Conservation (phyloP, 2,888 invertebrate genomes). For the Merodon equestris region DNA sequence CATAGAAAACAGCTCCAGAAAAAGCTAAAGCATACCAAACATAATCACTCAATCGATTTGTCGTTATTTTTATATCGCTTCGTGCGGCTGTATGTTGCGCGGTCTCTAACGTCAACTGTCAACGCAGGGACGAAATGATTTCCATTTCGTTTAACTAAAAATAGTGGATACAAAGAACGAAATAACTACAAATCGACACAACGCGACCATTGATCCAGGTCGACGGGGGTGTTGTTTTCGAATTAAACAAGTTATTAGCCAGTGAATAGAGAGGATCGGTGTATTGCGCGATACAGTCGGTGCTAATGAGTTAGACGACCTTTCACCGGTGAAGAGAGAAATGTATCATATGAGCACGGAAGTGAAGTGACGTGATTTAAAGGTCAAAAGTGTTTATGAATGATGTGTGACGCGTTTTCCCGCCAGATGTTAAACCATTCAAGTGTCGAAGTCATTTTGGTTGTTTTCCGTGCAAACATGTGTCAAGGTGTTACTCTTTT, state of each 20-base stretch:
- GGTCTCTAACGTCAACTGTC: constrained; percentile 10
- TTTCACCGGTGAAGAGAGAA: neutral
- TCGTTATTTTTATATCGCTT: constrained; percentile 13
- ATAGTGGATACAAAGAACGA: neutral
- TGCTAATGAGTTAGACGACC: constrained; percentile 14
- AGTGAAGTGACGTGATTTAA: too few relatives aligned
- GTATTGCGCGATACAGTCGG: neutral
- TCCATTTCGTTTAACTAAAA: constrained; percentile 1
- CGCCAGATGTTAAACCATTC: too few relatives aligned
- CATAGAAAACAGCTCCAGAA: neutral
- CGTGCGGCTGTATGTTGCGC: constrained; percentile 7
- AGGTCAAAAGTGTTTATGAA: too few relatives aligned
- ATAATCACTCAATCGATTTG: constrained; percentile 18
- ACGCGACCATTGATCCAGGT: too few relatives aligned
- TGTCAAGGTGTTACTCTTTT: too few relatives aligned
- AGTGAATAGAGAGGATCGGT: too few relatives aligned
- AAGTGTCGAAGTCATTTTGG: too few relatives aligned
- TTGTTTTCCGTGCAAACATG: too few relatives aligned
- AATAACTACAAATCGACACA: neutral
- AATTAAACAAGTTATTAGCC: too few relatives aligned
- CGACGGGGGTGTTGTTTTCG: too few relatives aligned
- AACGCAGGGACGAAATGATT: constrained; percentile 8
- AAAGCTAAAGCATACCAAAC: neutral
- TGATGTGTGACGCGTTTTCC: too few relatives aligned
- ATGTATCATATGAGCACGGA: too few relatives aligned